phyloP scores from a whole-genome alignment of 2,888 invertebrate genomes.

The Oxystoma pomonae region DNA sequence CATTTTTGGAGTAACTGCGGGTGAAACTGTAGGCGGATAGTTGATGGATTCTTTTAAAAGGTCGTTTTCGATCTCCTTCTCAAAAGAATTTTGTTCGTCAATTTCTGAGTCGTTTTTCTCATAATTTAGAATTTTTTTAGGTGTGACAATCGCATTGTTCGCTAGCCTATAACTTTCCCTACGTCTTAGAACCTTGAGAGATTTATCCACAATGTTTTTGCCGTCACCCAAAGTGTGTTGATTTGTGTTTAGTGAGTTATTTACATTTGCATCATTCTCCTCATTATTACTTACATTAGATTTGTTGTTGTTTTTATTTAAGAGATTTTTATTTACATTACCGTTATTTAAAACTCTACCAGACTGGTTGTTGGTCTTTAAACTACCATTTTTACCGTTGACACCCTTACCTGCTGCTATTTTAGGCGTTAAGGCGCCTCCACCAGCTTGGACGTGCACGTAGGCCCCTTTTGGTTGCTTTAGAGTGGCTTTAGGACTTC shows the following conservation, averaged over 20 bases:
- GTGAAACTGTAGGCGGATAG: conserved; percentile 62
- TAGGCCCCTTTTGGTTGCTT: conserved; percentile 55
- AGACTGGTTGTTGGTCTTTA: conserved; percentile 11
- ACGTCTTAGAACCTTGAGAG: conserved; percentile 51
- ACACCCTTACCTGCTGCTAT: conserved; percentile 66
- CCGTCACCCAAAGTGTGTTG: neutral
- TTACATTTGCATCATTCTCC: neutral
- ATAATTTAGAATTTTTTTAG: conserved; percentile 57
- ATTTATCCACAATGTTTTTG: conserved; percentile 13
- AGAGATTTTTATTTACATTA: neutral
- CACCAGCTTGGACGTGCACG: conserved; percentile 67
- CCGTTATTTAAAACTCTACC: neutral
- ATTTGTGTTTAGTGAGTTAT: neutral
- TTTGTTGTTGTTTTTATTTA: neutral
- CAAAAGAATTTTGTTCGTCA: conserved; percentile 43
- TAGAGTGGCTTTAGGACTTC: conserved; percentile 45
- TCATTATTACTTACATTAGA: neutral
- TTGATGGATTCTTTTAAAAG: conserved; percentile 65
- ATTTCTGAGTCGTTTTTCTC: conserved; percentile 39
- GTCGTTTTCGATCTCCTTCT: conserved; percentile 59
- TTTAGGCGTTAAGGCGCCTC: conserved; percentile 55
- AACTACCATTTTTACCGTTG: conserved; percentile 2
- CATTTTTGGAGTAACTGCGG: conserved; percentile 53
- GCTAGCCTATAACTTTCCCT: conserved; percentile 83
- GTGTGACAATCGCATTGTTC: conserved; percentile 60